Percentiles rank a stretch among this genome's conserved stretches.
These are phyloP conservation scores for Drosophila mayri DNA, from an alignment of 1,140 invertebrate species.

Conservation along the genomic window DNA sequence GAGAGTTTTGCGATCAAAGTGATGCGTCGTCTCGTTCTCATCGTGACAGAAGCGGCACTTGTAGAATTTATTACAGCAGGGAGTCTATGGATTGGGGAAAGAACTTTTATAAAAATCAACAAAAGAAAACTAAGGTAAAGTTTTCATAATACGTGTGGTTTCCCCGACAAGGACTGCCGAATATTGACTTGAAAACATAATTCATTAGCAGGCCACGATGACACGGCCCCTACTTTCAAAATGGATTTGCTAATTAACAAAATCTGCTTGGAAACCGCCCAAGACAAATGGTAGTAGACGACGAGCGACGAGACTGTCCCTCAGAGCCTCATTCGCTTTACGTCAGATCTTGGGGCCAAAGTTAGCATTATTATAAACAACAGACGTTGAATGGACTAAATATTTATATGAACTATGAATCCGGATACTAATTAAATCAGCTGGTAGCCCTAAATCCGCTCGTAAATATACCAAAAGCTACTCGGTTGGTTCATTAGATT, in stretches of 20 bases:
- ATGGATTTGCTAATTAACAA: slow-evolving; percentile 52
- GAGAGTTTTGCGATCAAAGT: slow-evolving; percentile 92
- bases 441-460: slow-evolving; percentile 25
- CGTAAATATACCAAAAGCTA: slow-evolving; percentile 20
- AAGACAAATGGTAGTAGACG: slow-evolving; percentile 8
- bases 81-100: slow-evolving; percentile 87
- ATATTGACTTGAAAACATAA: slow-evolving; percentile 10
- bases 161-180: slow-evolving; percentile 31
- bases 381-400: slow-evolving; percentile 15
- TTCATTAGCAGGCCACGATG: slow-evolving; percentile 38
- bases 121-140: neutral
- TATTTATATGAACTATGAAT: slow-evolving; percentile 40
- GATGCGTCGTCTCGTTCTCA: slow-evolving; percentile 92
- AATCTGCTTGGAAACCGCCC: slow-evolving; percentile 26
- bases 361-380: slow-evolving; percentile 63
- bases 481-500: slow-evolving; percentile 55
- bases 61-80: slow-evolving; percentile 94
- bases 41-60: slow-evolving; percentile 95
- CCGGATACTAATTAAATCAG: slow-evolving; percentile 54
- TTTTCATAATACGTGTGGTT: neutral
- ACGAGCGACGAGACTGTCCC: slow-evolving; percentile 17
- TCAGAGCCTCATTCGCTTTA: slow-evolving; percentile 24
- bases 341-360: slow-evolving; percentile 9
- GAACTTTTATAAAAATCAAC: neutral
- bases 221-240: slow-evolving; percentile 14